Conservation (phyloP, 2,888 invertebrate species). For the Drosophila limbata region DNA sequence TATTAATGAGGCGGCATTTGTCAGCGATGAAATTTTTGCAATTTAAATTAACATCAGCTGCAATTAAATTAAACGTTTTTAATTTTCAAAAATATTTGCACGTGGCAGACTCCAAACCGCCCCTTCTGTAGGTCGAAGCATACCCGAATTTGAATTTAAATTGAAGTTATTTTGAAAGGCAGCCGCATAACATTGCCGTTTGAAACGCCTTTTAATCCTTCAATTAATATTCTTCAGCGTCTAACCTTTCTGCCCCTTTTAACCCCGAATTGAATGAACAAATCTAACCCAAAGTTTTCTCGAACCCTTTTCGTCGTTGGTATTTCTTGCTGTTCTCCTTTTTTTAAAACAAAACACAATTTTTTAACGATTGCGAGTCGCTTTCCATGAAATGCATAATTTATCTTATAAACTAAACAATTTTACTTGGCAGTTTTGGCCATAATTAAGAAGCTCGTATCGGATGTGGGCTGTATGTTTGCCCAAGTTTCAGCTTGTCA, state of each 20-base stretch:
- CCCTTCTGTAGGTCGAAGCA: background rate
- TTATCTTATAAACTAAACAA: slow-evolving; percentile 54
- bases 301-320: slow-evolving; percentile 72
- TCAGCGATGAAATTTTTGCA: slow-evolving; percentile 64
- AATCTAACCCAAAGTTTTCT: slow-evolving; percentile 64
- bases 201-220: slow-evolving; percentile 73
- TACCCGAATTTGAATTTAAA: slow-evolving; percentile 71
- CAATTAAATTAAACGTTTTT: slow-evolving; percentile 76
- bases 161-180: slow-evolving; percentile 68
- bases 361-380: slow-evolving; percentile 61
- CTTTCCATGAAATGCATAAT: slow-evolving; percentile 62
- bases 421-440: slow-evolving; percentile 33
- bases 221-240: slow-evolving; percentile 76
- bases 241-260: slow-evolving; percentile 34
- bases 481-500: slow-evolving; percentile 60
- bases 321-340: slow-evolving; percentile 41
- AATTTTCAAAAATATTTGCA: slow-evolving; percentile 69
- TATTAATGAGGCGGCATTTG: slow-evolving; percentile 71
- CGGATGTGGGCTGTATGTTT: slow-evolving; percentile 16
- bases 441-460: slow-evolving; percentile 53
- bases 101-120: slow-evolving; percentile 43
- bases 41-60: slow-evolving; percentile 75
- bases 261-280: slow-evolving; percentile 35
- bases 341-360: slow-evolving; percentile 43
- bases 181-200: slow-evolving; percentile 24